Evolutionary conservation across 2,113 vertebrate species (phyloP).

Genomic region (Chaenocephalus aceratus): DNA sequence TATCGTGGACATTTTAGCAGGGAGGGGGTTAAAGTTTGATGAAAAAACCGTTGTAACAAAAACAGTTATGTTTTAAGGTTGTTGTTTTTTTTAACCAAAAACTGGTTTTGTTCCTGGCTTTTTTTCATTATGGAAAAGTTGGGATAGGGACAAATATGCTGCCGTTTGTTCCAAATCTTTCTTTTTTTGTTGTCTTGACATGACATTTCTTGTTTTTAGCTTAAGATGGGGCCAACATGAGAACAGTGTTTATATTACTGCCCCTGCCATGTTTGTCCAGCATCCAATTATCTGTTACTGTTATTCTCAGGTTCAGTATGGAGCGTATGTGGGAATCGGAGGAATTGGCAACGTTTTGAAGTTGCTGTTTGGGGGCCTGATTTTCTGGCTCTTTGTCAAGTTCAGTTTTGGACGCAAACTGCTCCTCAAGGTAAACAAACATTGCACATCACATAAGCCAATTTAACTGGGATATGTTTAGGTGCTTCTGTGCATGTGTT

Average conservation of each 20-base stretch:
- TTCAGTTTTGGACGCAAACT: conserved; percentile 93
- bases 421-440: conserved; percentile 88
- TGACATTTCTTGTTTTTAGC: background rate
- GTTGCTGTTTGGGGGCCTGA: conserved; percentile 90
- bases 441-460: background rate
- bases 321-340: conserved; percentile 87
- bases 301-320: conserved; percentile 91
- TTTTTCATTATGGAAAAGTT: background rate
- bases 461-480: background rate
- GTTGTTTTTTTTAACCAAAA: background rate
- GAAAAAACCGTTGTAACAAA: too few species aligned
- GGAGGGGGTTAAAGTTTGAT: too few species aligned
- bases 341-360: conserved; percentile 88
- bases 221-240: background rate
- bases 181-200: background rate
- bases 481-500: background rate
- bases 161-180: background rate
- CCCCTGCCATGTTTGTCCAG: background rate
- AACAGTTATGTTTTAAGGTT: too few species aligned
- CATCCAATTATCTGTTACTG: background rate
- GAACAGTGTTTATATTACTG: background rate
- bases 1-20: too few species aligned
- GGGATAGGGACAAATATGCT: background rate
- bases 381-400: conserved; percentile 92
- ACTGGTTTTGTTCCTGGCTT: background rate